Evolutionary conservation across 2,797 vertebrate genomes (phyloP), one percentile per base, ranked within the genome.

Genomic region (Dermochelys coriacea): DNA sequence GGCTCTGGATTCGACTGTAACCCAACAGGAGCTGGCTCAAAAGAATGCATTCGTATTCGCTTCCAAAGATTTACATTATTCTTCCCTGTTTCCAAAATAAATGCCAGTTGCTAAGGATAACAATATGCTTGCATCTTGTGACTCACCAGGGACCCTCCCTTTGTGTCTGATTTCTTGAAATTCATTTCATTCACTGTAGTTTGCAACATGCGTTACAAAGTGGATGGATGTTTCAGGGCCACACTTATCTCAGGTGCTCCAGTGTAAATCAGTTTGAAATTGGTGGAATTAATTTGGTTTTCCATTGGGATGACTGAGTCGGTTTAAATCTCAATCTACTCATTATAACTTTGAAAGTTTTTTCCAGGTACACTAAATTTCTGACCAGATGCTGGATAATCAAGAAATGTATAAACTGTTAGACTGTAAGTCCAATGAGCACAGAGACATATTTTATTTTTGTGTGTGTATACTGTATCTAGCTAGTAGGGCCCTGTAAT

Each of bases 21-120:
- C 88, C 68, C 47, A 90, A 25, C 25, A 87, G 52, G 88, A 91
- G 37, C 6, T 80, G 49, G 51, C 10, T 82, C 25, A n/a, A 1
- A 88, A 59, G 6, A 84, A 4, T 7, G 8, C 21, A n/a, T 61
- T 49, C 81, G 18, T n/a, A 23, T 31, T 74, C 47, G 11, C 16
- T 87, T 92, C 50, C 93, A 90, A 49, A 93, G 57, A 86, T n/a
- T 79, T 80, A 78, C 82, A 64, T 9, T 31, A 81, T 80, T 1
- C 2, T 88, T 93, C 47, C 90, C 49, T 74, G 12, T 57, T 64
- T 85, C 79, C 54, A 23, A 37, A 78, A 2, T 50, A 89, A 82
- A 57, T 86, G 29, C n/a, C 82, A 77, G 34, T 77, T 91, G 91
- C 12, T 31, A 85, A 34, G 52, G 6, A 49, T 6, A 80, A 15